phyloP scores from a whole-genome alignment of 2,888 invertebrate species.

The Gari tellinella region DNA sequence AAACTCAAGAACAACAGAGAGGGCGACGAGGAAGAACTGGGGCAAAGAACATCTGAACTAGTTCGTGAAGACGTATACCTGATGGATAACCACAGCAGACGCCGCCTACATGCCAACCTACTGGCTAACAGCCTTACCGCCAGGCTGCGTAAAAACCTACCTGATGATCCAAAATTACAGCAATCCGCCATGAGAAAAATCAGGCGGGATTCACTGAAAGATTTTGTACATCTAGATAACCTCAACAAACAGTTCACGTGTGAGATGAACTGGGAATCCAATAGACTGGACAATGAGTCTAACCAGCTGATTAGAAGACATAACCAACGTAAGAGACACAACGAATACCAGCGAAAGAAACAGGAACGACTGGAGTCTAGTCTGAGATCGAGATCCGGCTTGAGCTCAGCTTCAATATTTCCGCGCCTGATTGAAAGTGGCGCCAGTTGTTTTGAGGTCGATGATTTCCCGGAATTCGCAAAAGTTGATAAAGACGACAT shows the following conservation, averaged over 20 bases:
- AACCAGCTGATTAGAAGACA: conserved; percentile 56
- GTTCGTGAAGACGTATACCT: too few species aligned
- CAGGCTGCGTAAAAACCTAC: conserved; percentile 54
- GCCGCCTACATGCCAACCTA: conserved; percentile 58
- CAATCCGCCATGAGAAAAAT: conserved; percentile 50
- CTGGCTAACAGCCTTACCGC: conserved; percentile 67
- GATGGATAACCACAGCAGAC: conserved; percentile 55
- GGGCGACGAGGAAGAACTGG: too few species aligned
- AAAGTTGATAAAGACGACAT: conserved; percentile 65
- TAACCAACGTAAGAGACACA: conserved; percentile 56
- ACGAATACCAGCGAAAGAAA: conserved; percentile 47
- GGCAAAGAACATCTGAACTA: too few species aligned
- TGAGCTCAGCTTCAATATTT: conserved; percentile 47
- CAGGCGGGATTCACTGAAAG: conserved; percentile 58
- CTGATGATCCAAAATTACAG: conserved; percentile 43
- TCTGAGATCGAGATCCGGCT: conserved; percentile 49
- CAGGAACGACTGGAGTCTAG: conserved; percentile 60
- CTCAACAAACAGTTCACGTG: conserved; percentile 54
- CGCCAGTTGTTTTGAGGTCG: conserved; percentile 14
- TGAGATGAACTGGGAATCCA: conserved; percentile 53
- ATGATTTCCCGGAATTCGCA: conserved; percentile 45
- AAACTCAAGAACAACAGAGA: too few species aligned
- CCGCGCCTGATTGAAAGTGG: conserved; percentile 28
- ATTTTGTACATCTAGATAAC: conserved; percentile 59
- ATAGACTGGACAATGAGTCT: conserved; percentile 44